These are phyloP conservation scores for Leptinotarsa lineolata DNA, from an alignment of 1,140 invertebrate genomes.

Conservation along the genomic window DNA sequence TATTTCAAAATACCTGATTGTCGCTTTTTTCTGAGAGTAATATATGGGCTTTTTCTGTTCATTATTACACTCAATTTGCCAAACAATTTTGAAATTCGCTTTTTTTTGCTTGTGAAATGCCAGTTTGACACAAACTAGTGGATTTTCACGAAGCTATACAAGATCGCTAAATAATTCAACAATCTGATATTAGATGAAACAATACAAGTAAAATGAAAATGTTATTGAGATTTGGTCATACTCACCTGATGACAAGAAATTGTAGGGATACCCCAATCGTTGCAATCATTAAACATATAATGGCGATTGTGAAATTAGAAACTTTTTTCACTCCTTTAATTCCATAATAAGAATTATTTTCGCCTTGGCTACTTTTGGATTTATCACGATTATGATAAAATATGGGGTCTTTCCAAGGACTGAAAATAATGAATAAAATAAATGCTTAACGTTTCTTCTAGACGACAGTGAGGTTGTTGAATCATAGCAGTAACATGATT, in stretches of 20 bases:
- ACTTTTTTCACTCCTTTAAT: conserved; percentile 62
- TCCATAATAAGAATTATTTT: conserved; percentile 62
- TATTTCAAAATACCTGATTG: no score
- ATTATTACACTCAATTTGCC: no score
- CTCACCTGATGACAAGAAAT: conserved; percentile 62
- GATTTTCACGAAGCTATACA: background rate
- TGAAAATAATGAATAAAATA: conserved; percentile 44
- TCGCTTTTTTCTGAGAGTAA: no score
- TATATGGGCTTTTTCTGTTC: no score
- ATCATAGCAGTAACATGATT: no score
- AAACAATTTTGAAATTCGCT: no score
- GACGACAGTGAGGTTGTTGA: no score
- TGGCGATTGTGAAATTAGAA: conserved; percentile 62
- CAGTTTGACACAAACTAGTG: no score
- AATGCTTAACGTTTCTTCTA: background rate
- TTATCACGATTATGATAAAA: conserved; percentile 50
- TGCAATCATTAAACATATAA: conserved; percentile 59
- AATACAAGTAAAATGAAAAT: conserved; percentile 24
- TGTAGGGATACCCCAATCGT: conserved; percentile 61
- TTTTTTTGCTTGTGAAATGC: no score
- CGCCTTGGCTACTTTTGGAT: conserved; percentile 47
- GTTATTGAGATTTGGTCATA: background rate
- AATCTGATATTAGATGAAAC: background rate
- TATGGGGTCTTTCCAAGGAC: conserved; percentile 49
- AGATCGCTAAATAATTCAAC: background rate